phyloP scores from a whole-genome alignment of 2,113 vertebrate species.

The Uria lomvia region DNA sequence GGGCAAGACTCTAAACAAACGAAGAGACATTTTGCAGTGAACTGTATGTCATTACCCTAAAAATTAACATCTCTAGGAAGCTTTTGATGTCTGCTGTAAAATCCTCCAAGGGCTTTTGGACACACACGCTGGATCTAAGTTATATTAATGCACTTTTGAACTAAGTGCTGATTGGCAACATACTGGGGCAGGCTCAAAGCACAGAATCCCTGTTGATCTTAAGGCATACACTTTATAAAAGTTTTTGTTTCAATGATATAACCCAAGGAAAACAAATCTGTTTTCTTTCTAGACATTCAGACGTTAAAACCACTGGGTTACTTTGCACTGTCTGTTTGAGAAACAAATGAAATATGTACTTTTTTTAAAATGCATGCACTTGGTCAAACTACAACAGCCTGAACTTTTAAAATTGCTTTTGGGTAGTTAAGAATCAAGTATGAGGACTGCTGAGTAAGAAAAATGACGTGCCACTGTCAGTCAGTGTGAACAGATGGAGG shows the following conservation, averaged over 20 bases:
- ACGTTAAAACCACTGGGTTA: not conserved
- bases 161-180: not conserved
- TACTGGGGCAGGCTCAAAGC: not conserved
- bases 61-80: not conserved
- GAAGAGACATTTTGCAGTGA: not conserved
- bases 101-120: not conserved
- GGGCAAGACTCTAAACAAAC: not conserved
- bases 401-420: not conserved
- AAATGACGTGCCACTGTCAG: rapidly evolving
- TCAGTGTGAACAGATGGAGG: not conserved
- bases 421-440: not conserved
- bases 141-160: not conserved
- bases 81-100: not conserved
- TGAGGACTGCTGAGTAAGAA: not conserved
- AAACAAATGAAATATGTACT: not conserved
- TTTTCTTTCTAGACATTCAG: not conserved
- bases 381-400: not conserved
- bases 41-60: not conserved
- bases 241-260: not conserved
- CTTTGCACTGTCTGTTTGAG: not conserved
- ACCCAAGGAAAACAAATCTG: not conserved
- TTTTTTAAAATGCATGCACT: not conserved
- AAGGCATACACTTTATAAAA: not conserved
- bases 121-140: not conserved
- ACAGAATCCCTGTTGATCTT: not conserved